phyloP scores from a whole-genome alignment of 2,113 vertebrate genomes.

The Catagonus wagneri region DNA sequence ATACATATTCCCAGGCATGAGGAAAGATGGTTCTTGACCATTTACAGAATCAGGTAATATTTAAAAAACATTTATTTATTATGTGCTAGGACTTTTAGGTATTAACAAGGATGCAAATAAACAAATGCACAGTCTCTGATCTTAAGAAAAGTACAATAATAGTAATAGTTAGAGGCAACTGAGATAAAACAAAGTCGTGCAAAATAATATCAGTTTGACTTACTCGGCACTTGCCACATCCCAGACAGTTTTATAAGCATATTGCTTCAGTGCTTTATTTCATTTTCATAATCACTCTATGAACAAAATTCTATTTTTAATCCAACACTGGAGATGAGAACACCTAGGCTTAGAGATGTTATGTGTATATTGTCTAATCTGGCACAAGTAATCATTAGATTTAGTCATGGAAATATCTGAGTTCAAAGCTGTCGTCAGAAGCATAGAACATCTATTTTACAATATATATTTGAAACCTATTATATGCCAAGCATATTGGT shows the following conservation, averaged over 20 bases:
- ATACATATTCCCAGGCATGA: not conserved
- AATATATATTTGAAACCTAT: not conserved
- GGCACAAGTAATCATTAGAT: not conserved
- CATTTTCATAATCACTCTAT: not conserved
- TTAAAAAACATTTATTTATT: conserved; percentile 3
- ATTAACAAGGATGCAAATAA: not conserved
- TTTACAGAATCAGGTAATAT: not conserved
- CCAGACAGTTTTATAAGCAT: not conserved
- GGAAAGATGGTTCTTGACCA: not conserved
- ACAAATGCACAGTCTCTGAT: not conserved
- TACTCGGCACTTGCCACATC: not conserved
- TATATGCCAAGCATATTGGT: not conserved
- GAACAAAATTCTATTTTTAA: conserved; percentile 44
- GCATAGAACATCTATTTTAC: not conserved
- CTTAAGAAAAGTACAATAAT: not conserved
- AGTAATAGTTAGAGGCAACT: not conserved
- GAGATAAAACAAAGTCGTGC: not conserved
- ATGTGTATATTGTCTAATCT: not conserved
- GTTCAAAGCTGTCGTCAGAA: not conserved
- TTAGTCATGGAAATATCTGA: conserved; percentile 4
- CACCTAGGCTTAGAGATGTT: not conserved
- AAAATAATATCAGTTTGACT: not conserved
- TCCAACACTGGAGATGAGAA: conserved; percentile 10
- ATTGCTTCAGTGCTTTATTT: not conserved
- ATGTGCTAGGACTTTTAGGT: not conserved